Evolutionary conservation across 1,140 invertebrate species (phyloP).

Genomic region (Vanessa atalanta): DNA sequence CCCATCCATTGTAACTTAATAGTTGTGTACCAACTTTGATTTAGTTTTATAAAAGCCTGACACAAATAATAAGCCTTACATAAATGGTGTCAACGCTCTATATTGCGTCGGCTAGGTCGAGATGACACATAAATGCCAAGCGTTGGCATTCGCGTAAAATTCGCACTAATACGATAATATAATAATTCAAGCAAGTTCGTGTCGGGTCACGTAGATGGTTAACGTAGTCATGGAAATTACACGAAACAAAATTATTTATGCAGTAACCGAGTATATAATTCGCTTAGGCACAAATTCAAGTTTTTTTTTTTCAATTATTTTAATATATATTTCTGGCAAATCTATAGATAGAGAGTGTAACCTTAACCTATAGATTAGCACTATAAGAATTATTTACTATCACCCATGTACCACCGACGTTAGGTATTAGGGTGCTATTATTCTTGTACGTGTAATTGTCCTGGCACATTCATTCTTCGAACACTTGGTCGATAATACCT

Average conservation of each 20-base stretch:
- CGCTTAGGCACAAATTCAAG: not conserved
- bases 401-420: too few relatives aligned
- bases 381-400: not conserved
- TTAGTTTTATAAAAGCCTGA: not conserved
- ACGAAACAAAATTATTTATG: constrained; percentile 5
- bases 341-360: too few relatives aligned
- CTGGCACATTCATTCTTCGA: too few relatives aligned
- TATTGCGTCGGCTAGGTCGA: not conserved
- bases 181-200: constrained; percentile 2
- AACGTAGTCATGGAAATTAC: not conserved
- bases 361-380: not conserved
- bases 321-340: too few relatives aligned
- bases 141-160: constrained; percentile 1
- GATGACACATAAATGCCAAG: constrained; percentile 8
- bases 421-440: too few relatives aligned
- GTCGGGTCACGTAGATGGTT: not conserved
- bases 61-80: constrained; percentile 1
- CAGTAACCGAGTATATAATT: not conserved
- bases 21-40: not conserved
- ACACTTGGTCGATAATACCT: too few relatives aligned
- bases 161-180: constrained; percentile 1
- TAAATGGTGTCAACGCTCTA: not conserved
- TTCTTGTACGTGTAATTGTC: too few relatives aligned
- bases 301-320: not conserved
- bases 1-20: too few relatives aligned